Conservation (phyloP, 1,140 invertebrate genomes). For the Eueides isabella region DNA sequence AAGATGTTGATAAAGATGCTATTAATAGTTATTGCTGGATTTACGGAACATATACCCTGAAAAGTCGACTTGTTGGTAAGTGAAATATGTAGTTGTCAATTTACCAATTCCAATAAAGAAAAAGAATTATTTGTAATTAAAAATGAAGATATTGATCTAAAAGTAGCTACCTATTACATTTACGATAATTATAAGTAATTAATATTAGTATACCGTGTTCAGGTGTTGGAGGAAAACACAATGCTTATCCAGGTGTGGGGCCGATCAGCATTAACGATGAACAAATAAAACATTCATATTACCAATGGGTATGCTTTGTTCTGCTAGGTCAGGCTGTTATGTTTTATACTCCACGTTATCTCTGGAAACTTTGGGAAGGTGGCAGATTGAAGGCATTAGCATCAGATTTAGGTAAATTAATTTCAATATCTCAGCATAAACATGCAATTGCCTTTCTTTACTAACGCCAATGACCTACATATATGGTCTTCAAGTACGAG, state of each 20-base stretch:
- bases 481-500: too few relatives aligned
- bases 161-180: too few relatives aligned
- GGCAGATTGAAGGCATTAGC: conserved; percentile 75
- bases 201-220: neutral
- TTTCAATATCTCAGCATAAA: neutral
- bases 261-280: conserved; percentile 78
- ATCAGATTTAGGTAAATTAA: conserved; percentile 57
- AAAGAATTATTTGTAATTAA: too few relatives aligned
- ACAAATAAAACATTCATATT: conserved; percentile 89
- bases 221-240: conserved; percentile 61
- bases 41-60: conserved; percentile 87
- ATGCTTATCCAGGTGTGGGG: conserved; percentile 64
- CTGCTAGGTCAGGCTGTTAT: conserved; percentile 90
- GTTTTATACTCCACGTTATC: conserved; percentile 89
- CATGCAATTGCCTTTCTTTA: too few relatives aligned
- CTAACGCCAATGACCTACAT: too few relatives aligned
- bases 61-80: conserved; percentile 71
- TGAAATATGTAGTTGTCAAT: neutral
- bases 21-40: conserved; percentile 91
- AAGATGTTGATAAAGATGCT: conserved; percentile 79
- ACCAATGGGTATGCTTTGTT: conserved; percentile 94
- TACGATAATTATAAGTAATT: neutral
- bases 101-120: neutral
- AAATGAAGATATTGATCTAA: too few relatives aligned
- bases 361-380: conserved; percentile 91